Conservation (phyloP, 2,113 vertebrate genomes). For the Pterocles burchelli region DNA sequence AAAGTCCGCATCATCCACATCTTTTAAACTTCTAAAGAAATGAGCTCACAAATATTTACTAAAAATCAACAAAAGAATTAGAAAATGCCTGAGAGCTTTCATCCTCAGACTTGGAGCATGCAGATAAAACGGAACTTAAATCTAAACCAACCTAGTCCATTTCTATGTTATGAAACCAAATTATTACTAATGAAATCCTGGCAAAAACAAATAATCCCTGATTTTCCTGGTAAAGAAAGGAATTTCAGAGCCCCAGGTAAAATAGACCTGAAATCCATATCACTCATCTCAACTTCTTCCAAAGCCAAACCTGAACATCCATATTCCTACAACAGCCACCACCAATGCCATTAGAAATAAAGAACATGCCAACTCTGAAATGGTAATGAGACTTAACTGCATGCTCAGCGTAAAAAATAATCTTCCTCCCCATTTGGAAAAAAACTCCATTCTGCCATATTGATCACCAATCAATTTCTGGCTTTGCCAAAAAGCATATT, state of each 20-base stretch:
- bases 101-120: not conserved
- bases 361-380: not conserved
- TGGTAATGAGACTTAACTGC: not conserved
- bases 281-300: not conserved
- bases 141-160: not conserved
- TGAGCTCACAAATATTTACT: not conserved
- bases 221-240: not conserved
- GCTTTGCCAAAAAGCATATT: not conserved
- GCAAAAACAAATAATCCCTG: slow-evolving; percentile 1
- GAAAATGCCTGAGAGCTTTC: not conserved
- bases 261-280: not conserved
- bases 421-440: not conserved
- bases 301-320: not conserved
- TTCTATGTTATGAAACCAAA: not conserved
- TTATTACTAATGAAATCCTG: not conserved
- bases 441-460: not conserved
- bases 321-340: not conserved
- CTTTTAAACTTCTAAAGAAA: not conserved
- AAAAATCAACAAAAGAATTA: not conserved
- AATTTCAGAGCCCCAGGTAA: not conserved
- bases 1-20: rapidly evolving
- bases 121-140: not conserved
- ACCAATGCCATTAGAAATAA: not conserved
- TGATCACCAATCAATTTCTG: not conserved
- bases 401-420: not conserved